phyloP scores from a whole-genome alignment of 2,113 vertebrate species.

The Fregetta grallaria region DNA sequence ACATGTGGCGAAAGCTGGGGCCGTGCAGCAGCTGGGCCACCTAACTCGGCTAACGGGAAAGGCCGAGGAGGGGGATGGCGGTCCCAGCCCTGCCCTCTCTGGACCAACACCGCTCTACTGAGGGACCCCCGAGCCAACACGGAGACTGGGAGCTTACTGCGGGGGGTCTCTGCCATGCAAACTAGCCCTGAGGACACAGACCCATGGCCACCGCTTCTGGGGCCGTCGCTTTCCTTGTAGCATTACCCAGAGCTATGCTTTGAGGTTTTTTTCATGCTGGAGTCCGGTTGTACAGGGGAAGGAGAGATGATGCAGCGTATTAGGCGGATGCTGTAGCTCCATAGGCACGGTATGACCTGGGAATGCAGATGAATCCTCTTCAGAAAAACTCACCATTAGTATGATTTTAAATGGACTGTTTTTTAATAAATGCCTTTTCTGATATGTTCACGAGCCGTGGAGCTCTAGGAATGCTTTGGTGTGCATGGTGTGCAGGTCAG shows the following conservation, averaged over 20 bases:
- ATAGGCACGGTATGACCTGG: not conserved
- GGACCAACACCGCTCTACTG: rapidly evolving
- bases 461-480: slow-evolving; percentile 39
- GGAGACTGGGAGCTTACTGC: not conserved
- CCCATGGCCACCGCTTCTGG: rapidly evolving
- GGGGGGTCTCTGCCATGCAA: not conserved
- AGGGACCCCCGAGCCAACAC: rapidly evolving
- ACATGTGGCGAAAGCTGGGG: not conserved
- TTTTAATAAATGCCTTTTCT: slow-evolving; percentile 4
- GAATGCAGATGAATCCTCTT: not conserved
- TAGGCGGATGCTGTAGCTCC: not conserved
- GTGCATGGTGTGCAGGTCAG: not conserved
- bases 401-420: not conserved
- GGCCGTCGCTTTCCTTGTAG: rapidly evolving
- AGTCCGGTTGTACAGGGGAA: not conserved
- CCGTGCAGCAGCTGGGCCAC: not conserved
- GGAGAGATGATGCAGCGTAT: not conserved
- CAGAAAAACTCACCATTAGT: not conserved
- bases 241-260: not conserved
- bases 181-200: not conserved
- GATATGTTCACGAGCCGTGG: rapidly evolving
- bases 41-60: rapidly evolving
- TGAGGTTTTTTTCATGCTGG: not conserved
- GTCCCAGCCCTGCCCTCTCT: not conserved
- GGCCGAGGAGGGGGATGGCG: rapidly evolving